Evolutionary conservation across 2,888 invertebrate species (phyloP).

Genomic region (Lapara coniferarum): DNA sequence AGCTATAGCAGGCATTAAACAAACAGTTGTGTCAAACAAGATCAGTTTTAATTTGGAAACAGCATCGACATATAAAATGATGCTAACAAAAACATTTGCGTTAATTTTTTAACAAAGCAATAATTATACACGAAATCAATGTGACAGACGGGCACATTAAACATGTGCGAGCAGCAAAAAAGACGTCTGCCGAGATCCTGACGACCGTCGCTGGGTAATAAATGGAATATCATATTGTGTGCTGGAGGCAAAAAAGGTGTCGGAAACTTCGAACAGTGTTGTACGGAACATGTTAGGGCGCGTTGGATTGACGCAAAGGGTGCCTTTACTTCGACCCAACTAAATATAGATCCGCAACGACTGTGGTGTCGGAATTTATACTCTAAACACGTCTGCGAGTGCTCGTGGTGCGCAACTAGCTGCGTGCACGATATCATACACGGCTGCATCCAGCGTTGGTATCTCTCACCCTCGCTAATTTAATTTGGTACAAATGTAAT

Average conservation of each 20-base stretch:
- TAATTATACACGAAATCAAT: slow-evolving; percentile 56
- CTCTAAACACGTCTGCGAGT: slow-evolving; percentile 60
- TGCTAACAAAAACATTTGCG: neutral
- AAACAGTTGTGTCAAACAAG: neutral
- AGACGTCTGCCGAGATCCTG: slow-evolving; percentile 49
- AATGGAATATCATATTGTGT: slow-evolving; percentile 62
- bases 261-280: slow-evolving; percentile 38
- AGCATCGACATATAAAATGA: neutral
- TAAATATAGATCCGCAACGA: slow-evolving; percentile 71
- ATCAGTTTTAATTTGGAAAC: neutral
- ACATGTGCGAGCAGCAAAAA: slow-evolving; percentile 74
- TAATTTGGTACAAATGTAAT: slow-evolving; percentile 25
- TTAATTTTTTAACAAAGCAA: slow-evolving; percentile 45
- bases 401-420: slow-evolving; percentile 42
- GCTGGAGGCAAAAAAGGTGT: slow-evolving; percentile 52
- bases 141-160: slow-evolving; percentile 56
- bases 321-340: slow-evolving; percentile 56
- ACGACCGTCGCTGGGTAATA: slow-evolving; percentile 55
- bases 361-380: slow-evolving; percentile 60
- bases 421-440: slow-evolving; percentile 42
- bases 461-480: slow-evolving; percentile 28
- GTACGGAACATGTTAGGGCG: slow-evolving; percentile 42
- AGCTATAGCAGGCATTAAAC: neutral
- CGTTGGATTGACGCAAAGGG: slow-evolving; percentile 52
- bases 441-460: neutral